Base-by-base conservation (phyloP, 1,140 invertebrate species). In the Zaprionus taronus region DNA sequence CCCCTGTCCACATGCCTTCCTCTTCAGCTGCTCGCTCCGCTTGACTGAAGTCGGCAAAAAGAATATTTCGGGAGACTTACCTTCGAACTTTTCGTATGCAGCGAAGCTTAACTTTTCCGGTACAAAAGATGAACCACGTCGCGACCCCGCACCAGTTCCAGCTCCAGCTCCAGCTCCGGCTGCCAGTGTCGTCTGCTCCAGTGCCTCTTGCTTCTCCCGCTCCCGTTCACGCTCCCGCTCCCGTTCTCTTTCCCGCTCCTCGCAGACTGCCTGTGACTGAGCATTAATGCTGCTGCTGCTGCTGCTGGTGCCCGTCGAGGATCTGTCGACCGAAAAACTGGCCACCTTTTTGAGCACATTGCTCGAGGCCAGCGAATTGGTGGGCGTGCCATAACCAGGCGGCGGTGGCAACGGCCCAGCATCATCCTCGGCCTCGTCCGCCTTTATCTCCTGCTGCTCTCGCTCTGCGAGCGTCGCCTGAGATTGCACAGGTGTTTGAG, bases 81-180 rank as follows among this genome's bases (percentile, higher is more conserved):
- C 97, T 96, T 98, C 96, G 93, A 97, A 98, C 93, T 97, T 97
- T 93, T 98, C 96, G 90, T 96, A 96, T 47, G 96, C 94, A 91
- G 95, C 95, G 93, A 96, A 97, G 93, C 97, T 96, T 78, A 98
- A 93, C 93, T 97, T 97, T 91, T 97, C 96, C 5, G 97, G 96
- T 68, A 97, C 95, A 92, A 96, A 96, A 91, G 96, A 96, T 38
- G 96, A 96, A 72, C 85, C 85, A 55, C 95, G 95, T 62, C 87
- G 87, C 76, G 79, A 86, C 44, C 86, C 79, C 24, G 73, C 57
- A 28, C 79, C 83, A 22, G 44, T 58, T 41, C 44, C 79, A 47
- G 17, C 57, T 14, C 84, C 77, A 24, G 70, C 41, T 34, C 84
- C 77, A 24, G 70, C 41, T 34, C 77, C 80, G 14, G 44, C 66